Evolutionary conservation across 2,113 vertebrate genomes (phyloP).

Genomic region (Macaca fascicularis): DNA sequence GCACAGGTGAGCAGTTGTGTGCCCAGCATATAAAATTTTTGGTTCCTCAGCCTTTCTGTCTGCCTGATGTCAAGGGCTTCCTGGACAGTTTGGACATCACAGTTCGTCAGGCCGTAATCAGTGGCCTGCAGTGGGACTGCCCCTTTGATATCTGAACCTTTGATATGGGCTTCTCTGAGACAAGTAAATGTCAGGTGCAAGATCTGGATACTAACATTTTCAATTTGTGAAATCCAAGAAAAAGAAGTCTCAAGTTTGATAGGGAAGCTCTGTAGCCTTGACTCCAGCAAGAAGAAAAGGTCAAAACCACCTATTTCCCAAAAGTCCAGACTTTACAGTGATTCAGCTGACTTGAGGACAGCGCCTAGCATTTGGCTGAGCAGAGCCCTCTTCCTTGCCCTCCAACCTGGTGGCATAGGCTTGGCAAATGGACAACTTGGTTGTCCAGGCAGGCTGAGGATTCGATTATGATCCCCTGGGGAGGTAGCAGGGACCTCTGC

Average conservation of each 20-base stretch:
- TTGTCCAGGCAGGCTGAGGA: constrained; percentile 9
- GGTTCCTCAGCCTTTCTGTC: constrained; percentile 86
- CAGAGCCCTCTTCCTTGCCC: not conserved
- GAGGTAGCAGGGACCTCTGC: not conserved
- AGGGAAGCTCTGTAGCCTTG: constrained; percentile 82
- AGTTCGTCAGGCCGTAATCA: constrained; percentile 89
- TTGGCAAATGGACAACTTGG: constrained; percentile 17
- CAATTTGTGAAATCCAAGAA: constrained; percentile 91
- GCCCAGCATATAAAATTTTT: constrained; percentile 90
- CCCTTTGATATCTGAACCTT: constrained; percentile 90
- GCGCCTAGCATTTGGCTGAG: constrained; percentile 8
- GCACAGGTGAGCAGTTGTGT: constrained; percentile 94
- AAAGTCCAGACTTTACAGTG: constrained; percentile 89
- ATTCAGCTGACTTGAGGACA: constrained; percentile 84
- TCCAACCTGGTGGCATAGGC: not conserved
- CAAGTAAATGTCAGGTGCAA: constrained; percentile 84
- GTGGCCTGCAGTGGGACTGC: constrained; percentile 91
- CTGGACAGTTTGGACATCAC: constrained; percentile 88
- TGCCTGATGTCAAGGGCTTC: constrained; percentile 85
- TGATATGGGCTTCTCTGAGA: constrained; percentile 91
- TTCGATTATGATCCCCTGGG: constrained; percentile 24
- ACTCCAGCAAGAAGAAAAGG: constrained; percentile 91
- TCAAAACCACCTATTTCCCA: constrained; percentile 87
- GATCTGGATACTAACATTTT: constrained; percentile 84
- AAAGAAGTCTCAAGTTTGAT: constrained; percentile 87